Base-by-base conservation (phyloP, 2,113 vertebrate genomes). In the Gobius niger region DNA sequence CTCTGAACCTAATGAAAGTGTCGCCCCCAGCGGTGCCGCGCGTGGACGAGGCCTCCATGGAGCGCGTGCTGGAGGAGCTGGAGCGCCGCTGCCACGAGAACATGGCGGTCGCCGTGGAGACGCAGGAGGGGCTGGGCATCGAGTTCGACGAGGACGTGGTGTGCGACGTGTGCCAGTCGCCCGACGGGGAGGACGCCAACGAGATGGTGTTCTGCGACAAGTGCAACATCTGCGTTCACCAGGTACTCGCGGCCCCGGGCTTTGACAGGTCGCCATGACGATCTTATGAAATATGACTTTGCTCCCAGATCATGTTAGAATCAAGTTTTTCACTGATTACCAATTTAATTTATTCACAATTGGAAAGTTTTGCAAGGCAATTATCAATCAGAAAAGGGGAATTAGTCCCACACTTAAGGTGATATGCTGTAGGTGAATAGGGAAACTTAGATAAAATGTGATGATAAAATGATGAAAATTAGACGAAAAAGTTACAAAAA, bases 201-300 rank as follows among this genome's bases (percentile, higher is more conserved):
- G 97, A 99, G 88, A 99, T 99, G 98, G 98, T 99, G 65, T 99
- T 99, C 87, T 99, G 98, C 65, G 98, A 99, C 93, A 99, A 98
- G 78, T 99, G 98, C 91, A 98, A 99, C 90, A 96, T 99, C 77
- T 99, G 98, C 0, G 98, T 99, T 52, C 98, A 99, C 82, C 98
- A 99, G 96, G 97, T n/a, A n/a, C n/a, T n/a, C n/a, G 98, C 51
- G 57, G 83, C 10, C 6, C 10, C 18, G 18, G 3, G 52, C 40
- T n/a, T n/a, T n/a, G n/a, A n/a, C n/a, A n/a, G n/a, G n/a, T n/a
- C n/a, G n/a, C n/a, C n/a, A n/a, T n/a, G n/a, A n/a, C n/a, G n/a
- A n/a, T n/a, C n/a, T n/a, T n/a, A n/a, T n/a, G n/a, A n/a, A n/a
- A n/a, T n/a, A n/a, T n/a, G n/a, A n/a, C n/a, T n/a, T n/a, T n/a